phyloP scores from a whole-genome alignment of 2,888 invertebrate genomes.

The Sarcophaga caerulescens region DNA sequence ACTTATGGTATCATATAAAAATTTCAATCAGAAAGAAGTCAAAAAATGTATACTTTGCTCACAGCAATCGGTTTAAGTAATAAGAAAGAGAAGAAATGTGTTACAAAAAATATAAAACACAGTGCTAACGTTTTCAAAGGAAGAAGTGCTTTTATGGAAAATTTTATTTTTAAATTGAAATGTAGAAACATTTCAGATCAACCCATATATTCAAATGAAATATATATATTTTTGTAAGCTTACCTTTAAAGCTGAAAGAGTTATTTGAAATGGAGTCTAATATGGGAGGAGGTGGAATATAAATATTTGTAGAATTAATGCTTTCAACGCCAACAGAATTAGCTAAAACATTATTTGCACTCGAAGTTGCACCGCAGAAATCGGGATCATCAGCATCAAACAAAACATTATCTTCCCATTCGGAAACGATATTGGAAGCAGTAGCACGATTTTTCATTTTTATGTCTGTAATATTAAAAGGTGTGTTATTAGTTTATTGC shows the following conservation, averaged over 20 bases:
- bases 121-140: no score
- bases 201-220: background rate
- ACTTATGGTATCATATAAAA: constrained; percentile 34
- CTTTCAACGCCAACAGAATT: constrained; percentile 45
- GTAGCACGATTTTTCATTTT: constrained; percentile 78
- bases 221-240: constrained; percentile 59
- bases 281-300: constrained; percentile 63
- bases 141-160: no score
- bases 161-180: no score
- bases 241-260: constrained; percentile 76
- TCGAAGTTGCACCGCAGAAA: constrained; percentile 75
- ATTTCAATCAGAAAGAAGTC: constrained; percentile 21
- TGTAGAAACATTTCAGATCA: no score
- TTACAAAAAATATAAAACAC: no score
- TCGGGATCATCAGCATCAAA: constrained; percentile 81
- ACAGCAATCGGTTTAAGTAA: background rate
- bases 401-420: constrained; percentile 80
- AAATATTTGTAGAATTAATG: constrained; percentile 19
- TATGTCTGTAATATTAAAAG: constrained; percentile 69
- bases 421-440: constrained; percentile 75
- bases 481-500: background rate
- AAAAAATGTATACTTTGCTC: background rate
- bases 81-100: background rate
- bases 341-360: constrained; percentile 72
- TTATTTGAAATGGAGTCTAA: constrained; percentile 65